phyloP scores from a whole-genome alignment of 1,140 invertebrate species.

The Agrypnia vestita region DNA sequence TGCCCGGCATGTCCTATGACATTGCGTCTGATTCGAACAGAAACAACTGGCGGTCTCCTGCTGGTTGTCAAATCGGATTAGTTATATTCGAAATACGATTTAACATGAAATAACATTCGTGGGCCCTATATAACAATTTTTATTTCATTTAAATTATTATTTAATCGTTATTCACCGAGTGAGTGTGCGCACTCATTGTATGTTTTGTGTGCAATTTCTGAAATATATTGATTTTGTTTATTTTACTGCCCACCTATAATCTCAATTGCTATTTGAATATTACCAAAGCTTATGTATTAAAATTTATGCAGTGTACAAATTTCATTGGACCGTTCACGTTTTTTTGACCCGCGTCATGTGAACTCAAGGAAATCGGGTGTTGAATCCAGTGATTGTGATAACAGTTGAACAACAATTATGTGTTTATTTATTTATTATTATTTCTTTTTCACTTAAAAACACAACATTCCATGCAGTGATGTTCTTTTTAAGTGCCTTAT shows the following conservation, averaged over 20 bases:
- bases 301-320: not conserved
- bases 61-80: conserved; percentile 49
- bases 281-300: conserved; percentile 34
- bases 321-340: not conserved
- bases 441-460: conserved; percentile 22
- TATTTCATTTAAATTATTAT: conserved; percentile 42
- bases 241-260: conserved; percentile 24
- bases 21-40: conserved; percentile 37
- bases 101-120: conserved; percentile 45
- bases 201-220: conserved; percentile 27
- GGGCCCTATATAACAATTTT: conserved; percentile 30
- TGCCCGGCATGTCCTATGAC: conserved; percentile 18
- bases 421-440: not conserved
- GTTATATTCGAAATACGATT: conserved; percentile 33
- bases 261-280: not conserved
- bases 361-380: not conserved
- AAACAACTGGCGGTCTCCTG: conserved; percentile 48
- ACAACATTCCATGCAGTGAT: conserved; percentile 49
- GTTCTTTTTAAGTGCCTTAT: conserved; percentile 59
- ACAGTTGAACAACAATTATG: conserved; percentile 3
- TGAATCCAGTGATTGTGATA: conserved; percentile 36
- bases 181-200: not conserved
- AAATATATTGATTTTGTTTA: conserved; percentile 54
- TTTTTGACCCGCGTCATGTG: not conserved
- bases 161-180: conserved; percentile 37